Percentiles rank a stretch among this genome's conserved stretches.
Evolutionary conservation across 1,140 invertebrate species (phyloP).

Genomic region (Melanaphis sacchari): DNA sequence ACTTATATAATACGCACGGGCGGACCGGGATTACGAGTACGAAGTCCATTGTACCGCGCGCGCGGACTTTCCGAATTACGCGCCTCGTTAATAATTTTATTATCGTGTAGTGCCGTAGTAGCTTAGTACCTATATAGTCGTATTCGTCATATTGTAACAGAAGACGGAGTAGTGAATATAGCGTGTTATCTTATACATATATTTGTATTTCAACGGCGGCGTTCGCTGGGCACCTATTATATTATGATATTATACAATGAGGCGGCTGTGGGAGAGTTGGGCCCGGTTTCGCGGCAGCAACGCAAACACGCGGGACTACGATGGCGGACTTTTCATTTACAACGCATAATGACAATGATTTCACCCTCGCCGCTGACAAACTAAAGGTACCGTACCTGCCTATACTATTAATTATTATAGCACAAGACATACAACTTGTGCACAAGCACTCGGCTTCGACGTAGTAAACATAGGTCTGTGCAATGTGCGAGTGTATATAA

Average conservation of each 20-base stretch:
- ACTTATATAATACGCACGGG: not conserved
- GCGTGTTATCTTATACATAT: too few species aligned
- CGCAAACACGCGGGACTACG: not conserved
- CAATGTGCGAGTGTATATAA: not conserved
- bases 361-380: not conserved
- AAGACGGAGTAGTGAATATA: too few species aligned
- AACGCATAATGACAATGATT: not conserved
- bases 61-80: constrained; percentile 35
- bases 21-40: not conserved
- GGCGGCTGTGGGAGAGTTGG: too few species aligned
- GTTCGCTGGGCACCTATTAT: too few species aligned
- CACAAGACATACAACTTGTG: not conserved
- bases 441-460: too few species aligned
- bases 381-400: not conserved
- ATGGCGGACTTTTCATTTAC: not conserved
- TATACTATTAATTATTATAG: not conserved
- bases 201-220: too few species aligned
- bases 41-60: constrained; percentile 17
- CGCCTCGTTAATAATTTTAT: constrained; percentile 18
- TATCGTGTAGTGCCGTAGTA: not conserved
- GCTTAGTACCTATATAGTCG: too few species aligned
- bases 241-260: too few species aligned
- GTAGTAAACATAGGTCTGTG: not conserved
- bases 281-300: not conserved
- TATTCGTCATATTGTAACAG: too few species aligned